A percentile compares a stretch with the other conserved stretches of the same genome.
Conservation (phyloP, 2,113 vertebrate genomes). For the Gymnorhina tibicen region DNA sequence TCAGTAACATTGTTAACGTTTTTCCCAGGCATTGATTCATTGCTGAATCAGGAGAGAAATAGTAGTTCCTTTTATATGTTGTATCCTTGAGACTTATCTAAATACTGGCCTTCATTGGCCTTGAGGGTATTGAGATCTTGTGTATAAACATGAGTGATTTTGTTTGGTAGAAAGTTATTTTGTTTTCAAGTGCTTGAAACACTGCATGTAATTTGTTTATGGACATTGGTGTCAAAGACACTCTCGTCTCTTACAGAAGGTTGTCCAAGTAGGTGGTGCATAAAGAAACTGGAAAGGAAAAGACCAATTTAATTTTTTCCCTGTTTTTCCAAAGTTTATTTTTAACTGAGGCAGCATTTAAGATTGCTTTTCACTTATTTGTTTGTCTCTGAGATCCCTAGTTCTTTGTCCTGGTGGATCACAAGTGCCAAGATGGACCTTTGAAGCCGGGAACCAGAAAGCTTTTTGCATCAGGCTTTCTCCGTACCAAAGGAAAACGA, state of each 20-base stretch:
- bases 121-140: background rate
- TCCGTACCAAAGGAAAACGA: background rate
- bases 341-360: background rate
- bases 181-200: background rate
- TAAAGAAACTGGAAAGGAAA: background rate
- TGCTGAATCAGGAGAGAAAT: background rate
- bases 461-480: background rate
- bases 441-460: background rate
- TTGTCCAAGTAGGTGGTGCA: background rate
- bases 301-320: background rate
- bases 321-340: background rate
- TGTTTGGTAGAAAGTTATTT: background rate
- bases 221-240: background rate
- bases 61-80: background rate
- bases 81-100: background rate
- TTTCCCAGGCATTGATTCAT: background rate
- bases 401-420: background rate
- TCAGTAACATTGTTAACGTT: background rate
- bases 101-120: background rate
- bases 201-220: background rate
- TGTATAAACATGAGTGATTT: background rate
- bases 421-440: background rate
- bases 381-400: background rate
- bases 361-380: background rate
- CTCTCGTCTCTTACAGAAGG: rapidly evolving